Evolutionary conservation across 2,888 invertebrate species (phyloP).

Genomic region (Stratiomys singularior): DNA sequence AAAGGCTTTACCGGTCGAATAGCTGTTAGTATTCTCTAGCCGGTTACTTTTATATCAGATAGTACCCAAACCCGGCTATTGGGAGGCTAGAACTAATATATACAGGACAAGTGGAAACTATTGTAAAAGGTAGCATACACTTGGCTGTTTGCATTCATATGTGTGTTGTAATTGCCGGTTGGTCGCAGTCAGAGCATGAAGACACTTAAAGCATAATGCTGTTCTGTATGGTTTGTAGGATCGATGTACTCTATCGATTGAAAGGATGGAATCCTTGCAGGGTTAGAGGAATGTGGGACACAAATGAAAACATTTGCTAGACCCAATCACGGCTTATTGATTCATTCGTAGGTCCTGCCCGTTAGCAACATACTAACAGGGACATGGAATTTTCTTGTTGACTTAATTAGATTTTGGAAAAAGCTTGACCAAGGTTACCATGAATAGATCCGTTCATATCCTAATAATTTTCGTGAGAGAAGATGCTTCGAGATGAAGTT

Average conservation of each 20-base stretch:
- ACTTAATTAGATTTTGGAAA: no score
- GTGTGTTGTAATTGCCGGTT: background rate
- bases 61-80: slow-evolving; percentile 29
- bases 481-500: no score
- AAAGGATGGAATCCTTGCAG: background rate
- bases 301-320: no score
- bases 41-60: slow-evolving; percentile 39
- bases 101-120: background rate
- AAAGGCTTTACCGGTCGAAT: slow-evolving; percentile 37
- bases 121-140: background rate
- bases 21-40: slow-evolving; percentile 8
- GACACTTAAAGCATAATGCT: slow-evolving; percentile 9
- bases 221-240: background rate
- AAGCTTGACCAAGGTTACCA: no score
- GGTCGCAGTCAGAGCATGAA: background rate
- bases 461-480: no score
- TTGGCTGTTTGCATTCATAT: background rate
- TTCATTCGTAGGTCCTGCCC: background rate
- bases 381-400: no score
- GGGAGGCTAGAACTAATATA: slow-evolving; percentile 2
- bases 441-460: no score
- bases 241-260: slow-evolving; percentile 31
- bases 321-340: background rate
- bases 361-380: no score
- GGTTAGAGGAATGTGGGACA: background rate